Conservation (phyloP, 2,888 invertebrate species). For the Fissipunctia ypsillon region DNA sequence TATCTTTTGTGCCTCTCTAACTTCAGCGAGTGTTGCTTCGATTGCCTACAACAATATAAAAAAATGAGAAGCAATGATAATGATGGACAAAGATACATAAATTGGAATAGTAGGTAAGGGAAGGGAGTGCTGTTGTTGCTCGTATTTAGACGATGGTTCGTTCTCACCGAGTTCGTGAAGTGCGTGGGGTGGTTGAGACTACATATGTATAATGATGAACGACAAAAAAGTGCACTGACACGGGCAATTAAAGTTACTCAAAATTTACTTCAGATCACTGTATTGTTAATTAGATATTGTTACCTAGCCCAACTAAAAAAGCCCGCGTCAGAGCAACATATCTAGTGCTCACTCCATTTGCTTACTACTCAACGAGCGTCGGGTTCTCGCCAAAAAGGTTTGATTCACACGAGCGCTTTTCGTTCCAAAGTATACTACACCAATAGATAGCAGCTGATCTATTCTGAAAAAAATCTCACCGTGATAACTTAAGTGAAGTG, state of each 20-base stretch:
- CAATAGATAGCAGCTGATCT: not conserved
- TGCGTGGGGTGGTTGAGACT: constrained; percentile 1
- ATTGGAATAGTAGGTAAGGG: constrained; percentile 8
- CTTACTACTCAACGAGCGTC: constrained; percentile 15
- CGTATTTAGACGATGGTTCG: not conserved
- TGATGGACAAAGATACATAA: not conserved
- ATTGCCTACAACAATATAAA: constrained; percentile 44
- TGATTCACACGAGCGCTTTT: not conserved
- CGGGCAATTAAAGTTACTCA: not conserved
- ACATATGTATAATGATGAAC: not conserved
- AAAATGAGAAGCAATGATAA: constrained; percentile 29
- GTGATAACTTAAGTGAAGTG: too few relatives aligned
- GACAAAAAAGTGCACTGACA: not conserved
- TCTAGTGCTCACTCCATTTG: constrained; percentile 33
- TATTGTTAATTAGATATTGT: not conserved
- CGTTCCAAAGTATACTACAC: not conserved
- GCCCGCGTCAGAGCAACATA: not conserved
- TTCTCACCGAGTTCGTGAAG: not conserved
- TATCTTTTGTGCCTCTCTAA: constrained; percentile 15
- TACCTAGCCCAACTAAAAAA: not conserved
- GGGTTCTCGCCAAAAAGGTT: not conserved
- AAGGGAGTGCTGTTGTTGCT: constrained; percentile 15
- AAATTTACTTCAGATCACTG: not conserved
- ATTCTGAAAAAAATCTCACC: too few relatives aligned
- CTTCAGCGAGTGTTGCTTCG: constrained; percentile 6